Conservation (phyloP, 2,888 invertebrate genomes). For the Chironomus tentans region DNA sequence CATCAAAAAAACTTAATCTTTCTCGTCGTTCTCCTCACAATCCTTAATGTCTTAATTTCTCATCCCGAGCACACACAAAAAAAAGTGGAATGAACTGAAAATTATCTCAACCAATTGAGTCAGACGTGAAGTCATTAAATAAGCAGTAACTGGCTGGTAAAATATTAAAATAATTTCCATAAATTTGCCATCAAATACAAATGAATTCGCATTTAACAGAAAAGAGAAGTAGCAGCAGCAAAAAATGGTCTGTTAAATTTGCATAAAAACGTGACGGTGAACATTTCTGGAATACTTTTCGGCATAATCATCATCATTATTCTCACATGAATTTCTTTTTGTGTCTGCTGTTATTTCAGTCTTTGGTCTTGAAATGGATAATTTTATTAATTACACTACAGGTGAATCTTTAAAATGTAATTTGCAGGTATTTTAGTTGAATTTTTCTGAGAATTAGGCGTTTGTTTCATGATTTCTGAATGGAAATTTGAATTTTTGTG, state of each 20-base stretch:
- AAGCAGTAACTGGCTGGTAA: neutral
- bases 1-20: neutral
- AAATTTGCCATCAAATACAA: constrained; percentile 4
- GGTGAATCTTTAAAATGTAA: too few relatives aligned
- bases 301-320: neutral
- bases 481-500: too few relatives aligned
- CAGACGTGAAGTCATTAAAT: neutral
- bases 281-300: neutral
- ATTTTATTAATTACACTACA: too few relatives aligned
- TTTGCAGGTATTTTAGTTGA: too few relatives aligned
- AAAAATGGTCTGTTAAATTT: neutral
- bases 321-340: neutral
- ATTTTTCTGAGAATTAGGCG: too few relatives aligned
- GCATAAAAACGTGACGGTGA: neutral
- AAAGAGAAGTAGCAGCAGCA: neutral
- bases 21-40: neutral
- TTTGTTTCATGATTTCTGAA: too few relatives aligned
- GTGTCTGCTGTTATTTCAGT: neutral
- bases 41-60: neutral
- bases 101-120: neutral
- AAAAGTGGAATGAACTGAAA: too few relatives aligned
- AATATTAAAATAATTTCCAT: constrained; percentile 7
- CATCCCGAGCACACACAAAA: too few relatives aligned
- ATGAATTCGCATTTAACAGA: neutral
- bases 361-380: too few relatives aligned